These are phyloP conservation scores for Campoletis sonorensis DNA, from an alignment of 1,140 invertebrate genomes.

Conservation along the genomic window DNA sequence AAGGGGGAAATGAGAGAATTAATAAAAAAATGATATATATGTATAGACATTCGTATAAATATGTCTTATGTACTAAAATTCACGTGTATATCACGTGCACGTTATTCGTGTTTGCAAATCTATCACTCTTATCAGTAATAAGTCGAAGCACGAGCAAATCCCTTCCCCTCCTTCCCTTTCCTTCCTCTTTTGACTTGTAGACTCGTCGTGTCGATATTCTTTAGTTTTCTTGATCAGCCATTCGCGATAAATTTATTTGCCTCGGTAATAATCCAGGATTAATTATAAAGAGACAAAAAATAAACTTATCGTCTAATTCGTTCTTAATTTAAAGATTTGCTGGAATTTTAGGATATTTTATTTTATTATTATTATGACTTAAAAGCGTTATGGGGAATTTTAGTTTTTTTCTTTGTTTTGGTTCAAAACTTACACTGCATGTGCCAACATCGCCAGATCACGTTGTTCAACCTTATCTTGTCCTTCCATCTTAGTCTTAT, in stretches of 20 bases:
- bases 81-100: constrained; percentile 47
- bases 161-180: constrained; percentile 2
- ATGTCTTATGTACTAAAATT: neutral
- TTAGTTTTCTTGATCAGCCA: neutral
- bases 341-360: neutral
- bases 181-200: neutral
- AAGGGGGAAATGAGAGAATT: neutral
- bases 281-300: no score
- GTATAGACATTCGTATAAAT: neutral
- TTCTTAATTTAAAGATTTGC: neutral
- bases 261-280: no score
- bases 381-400: neutral
- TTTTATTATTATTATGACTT: neutral
- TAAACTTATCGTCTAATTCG: neutral
- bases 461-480: constrained; percentile 99
- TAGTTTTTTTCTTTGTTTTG: neutral
- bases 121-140: constrained; percentile 39
- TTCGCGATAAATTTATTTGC: no score
- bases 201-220: neutral
- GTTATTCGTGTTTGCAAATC: constrained; percentile 50
- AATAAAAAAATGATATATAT: neutral
- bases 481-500: constrained; percentile 97
- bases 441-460: constrained; percentile 99
- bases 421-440: constrained; percentile 94
- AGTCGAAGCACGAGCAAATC: constrained; percentile 44